Base-by-base conservation (phyloP, 35 echinoderm and acorn worm genomes). In the Heliocidaris tuberculata region DNA sequence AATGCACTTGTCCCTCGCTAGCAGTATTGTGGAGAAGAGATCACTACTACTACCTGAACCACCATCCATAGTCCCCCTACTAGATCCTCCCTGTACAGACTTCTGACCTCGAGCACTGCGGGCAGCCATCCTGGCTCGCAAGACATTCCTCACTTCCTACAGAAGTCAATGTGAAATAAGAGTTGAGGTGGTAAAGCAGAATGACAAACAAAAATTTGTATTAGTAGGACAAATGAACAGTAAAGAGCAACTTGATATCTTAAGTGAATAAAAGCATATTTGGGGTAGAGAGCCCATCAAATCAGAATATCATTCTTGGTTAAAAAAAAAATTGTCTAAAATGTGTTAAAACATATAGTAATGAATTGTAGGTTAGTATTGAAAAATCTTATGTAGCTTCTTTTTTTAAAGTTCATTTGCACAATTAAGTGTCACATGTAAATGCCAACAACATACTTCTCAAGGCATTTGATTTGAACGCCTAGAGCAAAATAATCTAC, bases 1-100 rank as follows among this genome's bases (percentile, higher is more conserved):
- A 54, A 97, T 94, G 61, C 98, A 96, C 27, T 94, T 95, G 19
- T 96, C 95, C 59, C 98, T 96, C 27, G 97, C 95, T 48, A 99
- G 95, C 31, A 94, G 88, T 6, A 99, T 93, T 11, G 59, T 32
- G 12, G 93, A 65, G 9, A 31, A 85, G 49, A 71, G 78, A 31
- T 94, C 93, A 15, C 29, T 47, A 19, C 60, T 5, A 17, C 30
- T 31, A 52, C 31, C 13, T 31, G 50, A 48, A 31, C 17, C 12
- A 16, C 50, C 50, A 13, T 93, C 91, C 1, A 31, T 31, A 0
- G 17, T n/a, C 27, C 91, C 91, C 5, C 91, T 16, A 31, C 91
- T 93, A 21, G 31, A 48, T 11, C 29, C n/a, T 50, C 91, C 91
- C 47, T 93, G 91, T 1, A 48, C 91, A 11, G 50, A 13, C 91